Evolutionary conservation across 2,888 invertebrate species (phyloP).

Genomic region (Allophyes oxyacanthae): DNA sequence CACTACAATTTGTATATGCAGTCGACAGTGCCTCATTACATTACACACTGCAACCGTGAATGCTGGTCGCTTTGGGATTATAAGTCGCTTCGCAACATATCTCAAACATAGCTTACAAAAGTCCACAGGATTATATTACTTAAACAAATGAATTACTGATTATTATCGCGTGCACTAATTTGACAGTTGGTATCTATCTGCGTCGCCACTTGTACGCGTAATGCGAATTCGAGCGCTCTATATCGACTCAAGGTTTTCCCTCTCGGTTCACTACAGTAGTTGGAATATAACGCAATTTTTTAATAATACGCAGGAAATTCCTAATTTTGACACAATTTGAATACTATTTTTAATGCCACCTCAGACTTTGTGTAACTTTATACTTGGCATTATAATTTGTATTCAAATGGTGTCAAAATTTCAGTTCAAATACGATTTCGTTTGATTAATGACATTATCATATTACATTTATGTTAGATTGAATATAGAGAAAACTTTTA

Average conservation of each 20-base stretch:
- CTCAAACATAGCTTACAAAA: background rate
- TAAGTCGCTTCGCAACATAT: slow-evolving; percentile 16
- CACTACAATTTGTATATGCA: too few species aligned
- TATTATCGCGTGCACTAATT: slow-evolving; percentile 14
- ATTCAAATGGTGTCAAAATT: too few species aligned
- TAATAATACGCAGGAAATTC: slow-evolving; percentile 33
- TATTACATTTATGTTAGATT: too few species aligned
- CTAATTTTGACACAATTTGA: too few species aligned
- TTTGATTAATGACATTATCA: too few species aligned
- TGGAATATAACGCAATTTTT: slow-evolving; percentile 14
- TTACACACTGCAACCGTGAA: slow-evolving; percentile 13
- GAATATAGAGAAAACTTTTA: too few species aligned
- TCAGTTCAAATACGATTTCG: too few species aligned
- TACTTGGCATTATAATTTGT: too few species aligned
- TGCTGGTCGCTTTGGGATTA: slow-evolving; percentile 21
- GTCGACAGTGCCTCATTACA: slow-evolving; percentile 11
- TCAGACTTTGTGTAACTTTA: too few species aligned
- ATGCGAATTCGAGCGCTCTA: slow-evolving; percentile 34
- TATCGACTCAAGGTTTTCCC: slow-evolving; percentile 47
- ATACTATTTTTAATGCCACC: too few species aligned
- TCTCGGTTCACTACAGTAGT: slow-evolving; percentile 18
- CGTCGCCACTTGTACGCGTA: slow-evolving; percentile 14
- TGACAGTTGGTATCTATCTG: slow-evolving; percentile 5
- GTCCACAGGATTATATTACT: background rate
- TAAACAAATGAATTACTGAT: background rate